Evolutionary conservation across 2,888 invertebrate genomes (phyloP), one percentile per base, ranked within the genome.

Genomic region (Sinopyrophorus schimmeli): DNA sequence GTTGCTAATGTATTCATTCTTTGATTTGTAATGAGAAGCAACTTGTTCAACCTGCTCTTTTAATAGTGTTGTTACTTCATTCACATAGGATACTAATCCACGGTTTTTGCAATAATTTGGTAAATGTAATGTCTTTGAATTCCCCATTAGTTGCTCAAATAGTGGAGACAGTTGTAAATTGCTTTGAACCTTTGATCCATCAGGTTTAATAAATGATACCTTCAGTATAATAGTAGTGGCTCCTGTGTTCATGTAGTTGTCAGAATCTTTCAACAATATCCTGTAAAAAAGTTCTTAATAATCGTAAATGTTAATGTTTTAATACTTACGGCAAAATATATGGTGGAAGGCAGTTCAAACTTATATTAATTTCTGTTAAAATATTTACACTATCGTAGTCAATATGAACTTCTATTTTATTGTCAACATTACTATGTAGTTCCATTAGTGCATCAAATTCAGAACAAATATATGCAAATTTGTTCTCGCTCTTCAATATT

Each of bases 331-430:
- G 56, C 55, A 66, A 65, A 39, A 60, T 54, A 53, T 67, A 71
- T 56, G 81, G 78, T 18, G 86, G 84, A 49, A 88, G 70, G 53
- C 75, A 72, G 7, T n/a, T n/a, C n/a, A n/a, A n/a, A n/a, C n/a
- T n/a, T n/a, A n/a, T n/a, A n/a, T n/a, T n/a, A n/a, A n/a, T n/a
- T n/a, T n/a, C n/a, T n/a, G n/a, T n/a, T n/a, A n/a, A n/a, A n/a
- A n/a, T n/a, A n/a, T n/a, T n/a, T n/a, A 76, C 70, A 57, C 81
- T 80, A 50, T 73, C 73, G 12, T 66, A 66, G n/a, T 80, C 77
- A 3, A 84, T 78, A 67, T 77, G 77, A 16, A 87, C 78, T 73
- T 88, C 87, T 37, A 87, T 74, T 64, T 86, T 81, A 47, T 80
- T 75, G 50, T 78, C 75, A 30, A 75, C 70, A 31, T 80, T 75